A percentile compares a stretch with the other conserved stretches of the same genome.
Evolutionary conservation across 2,113 vertebrate genomes (phyloP).

Genomic region (Lepisosteus osseus): DNA sequence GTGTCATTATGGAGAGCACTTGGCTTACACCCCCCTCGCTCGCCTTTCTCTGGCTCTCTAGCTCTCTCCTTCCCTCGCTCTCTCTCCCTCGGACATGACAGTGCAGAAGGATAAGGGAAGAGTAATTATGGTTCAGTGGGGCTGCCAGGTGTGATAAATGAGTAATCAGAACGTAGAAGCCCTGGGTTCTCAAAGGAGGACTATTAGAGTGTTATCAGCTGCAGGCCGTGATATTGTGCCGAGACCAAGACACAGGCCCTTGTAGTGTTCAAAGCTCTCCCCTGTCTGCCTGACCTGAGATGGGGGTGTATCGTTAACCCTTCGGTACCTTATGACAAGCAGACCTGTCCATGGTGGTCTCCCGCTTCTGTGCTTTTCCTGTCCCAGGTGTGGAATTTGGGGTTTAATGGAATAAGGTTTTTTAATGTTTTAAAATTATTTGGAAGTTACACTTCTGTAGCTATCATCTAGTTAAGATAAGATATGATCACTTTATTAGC

Average conservation of each 20-base stretch:
- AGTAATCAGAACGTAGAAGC: conserved; percentile 95
- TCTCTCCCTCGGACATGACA: conserved; percentile 87
- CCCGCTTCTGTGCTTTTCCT: background rate
- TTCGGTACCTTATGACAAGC: conserved; percentile 32
- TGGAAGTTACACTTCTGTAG: no score
- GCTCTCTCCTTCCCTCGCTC: conserved; percentile 24
- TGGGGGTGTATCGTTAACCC: conserved; percentile 26
- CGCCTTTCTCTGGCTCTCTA: conserved; percentile 31
- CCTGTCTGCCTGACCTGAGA: conserved; percentile 36
- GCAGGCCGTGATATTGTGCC: conserved; percentile 72
- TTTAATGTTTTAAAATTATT: no score
- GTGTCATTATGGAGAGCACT: conserved; percentile 79
- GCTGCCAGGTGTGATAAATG: conserved; percentile 99
- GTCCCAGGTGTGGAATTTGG: background rate
- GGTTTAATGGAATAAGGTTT: background rate
- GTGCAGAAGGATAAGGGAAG: conserved; percentile 94
- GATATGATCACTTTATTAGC: no score
- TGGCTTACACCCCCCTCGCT: conserved; percentile 46
- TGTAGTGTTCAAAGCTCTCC: conserved; percentile 61
- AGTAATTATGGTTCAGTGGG: conserved; percentile 99
- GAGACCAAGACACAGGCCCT: conserved; percentile 74
- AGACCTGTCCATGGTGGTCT: conserved; percentile 4
- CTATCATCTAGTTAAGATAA: no score
- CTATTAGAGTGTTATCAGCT: conserved; percentile 99
- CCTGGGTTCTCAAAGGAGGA: conserved; percentile 92